These are phyloP conservation scores for Zaprionus ornatus DNA, from an alignment of 1,140 invertebrate species.

Conservation along the genomic window DNA sequence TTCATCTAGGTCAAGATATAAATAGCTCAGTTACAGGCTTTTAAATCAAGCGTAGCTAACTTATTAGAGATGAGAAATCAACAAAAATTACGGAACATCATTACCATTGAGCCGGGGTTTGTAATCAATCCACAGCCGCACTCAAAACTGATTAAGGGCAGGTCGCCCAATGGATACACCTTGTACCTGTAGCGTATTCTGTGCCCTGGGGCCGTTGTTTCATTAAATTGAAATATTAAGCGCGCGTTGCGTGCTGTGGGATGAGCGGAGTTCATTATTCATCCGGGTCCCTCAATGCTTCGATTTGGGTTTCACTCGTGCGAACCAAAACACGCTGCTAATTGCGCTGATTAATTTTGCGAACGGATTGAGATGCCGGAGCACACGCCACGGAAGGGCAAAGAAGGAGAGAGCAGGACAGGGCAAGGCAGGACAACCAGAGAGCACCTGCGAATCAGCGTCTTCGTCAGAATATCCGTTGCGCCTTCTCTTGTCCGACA, in stretches of 20 bases:
- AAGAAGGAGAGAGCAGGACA: neutral
- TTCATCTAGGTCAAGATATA: neutral
- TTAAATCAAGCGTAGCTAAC: neutral
- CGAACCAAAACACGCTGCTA: constrained; percentile 32
- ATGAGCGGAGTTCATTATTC: constrained; percentile 38
- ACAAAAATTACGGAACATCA: neutral
- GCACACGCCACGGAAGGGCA: neutral
- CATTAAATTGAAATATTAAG: constrained; percentile 56
- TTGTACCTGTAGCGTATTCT: neutral
- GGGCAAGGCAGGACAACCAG: neutral
- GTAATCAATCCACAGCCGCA: neutral
- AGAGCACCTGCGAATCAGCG: neutral
- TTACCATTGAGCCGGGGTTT: neutral
- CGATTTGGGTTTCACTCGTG: constrained; percentile 38
- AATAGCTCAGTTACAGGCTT: neutral
- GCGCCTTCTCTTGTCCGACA: neutral
- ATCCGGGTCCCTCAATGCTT: constrained; percentile 9
- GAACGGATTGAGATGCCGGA: constrained; percentile 40
- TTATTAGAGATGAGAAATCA: neutral
- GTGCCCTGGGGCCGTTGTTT: neutral
- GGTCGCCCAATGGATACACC: neutral
- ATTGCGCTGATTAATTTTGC: constrained; percentile 71
- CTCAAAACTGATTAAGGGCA: neutral
- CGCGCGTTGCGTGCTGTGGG: neutral
- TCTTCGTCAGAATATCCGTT: neutral